Evolutionary conservation across 2,797 vertebrate genomes (phyloP).

Genomic region (Parauchenoglanis ngamensis): DNA sequence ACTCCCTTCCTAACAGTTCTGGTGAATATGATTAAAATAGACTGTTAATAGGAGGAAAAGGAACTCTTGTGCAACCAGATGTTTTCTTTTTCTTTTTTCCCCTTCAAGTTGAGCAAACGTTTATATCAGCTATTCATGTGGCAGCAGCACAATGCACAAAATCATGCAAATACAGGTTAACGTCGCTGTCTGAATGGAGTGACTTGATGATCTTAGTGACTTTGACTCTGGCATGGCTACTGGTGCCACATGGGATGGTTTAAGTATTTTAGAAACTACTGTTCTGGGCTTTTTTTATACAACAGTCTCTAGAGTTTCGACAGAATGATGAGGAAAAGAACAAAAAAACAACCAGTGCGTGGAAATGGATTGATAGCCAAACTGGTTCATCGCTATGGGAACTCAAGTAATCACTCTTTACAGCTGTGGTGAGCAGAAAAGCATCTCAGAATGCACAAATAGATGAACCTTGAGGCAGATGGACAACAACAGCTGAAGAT

Average conservation of each 20-base stretch:
- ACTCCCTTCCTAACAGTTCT: neutral
- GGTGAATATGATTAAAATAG: neutral
- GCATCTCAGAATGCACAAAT: neutral
- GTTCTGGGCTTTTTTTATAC: neutral
- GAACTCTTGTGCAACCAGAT: neutral
- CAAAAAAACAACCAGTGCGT: neutral
- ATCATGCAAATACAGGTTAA: neutral
- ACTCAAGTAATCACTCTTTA: neutral
- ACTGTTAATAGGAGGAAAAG: neutral
- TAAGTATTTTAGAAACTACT: neutral
- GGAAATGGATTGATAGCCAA: neutral
- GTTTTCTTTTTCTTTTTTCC: neutral
- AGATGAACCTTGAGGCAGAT: no score
- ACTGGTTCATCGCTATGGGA: neutral
- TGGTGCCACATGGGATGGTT: neutral
- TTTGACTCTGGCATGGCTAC: neutral
- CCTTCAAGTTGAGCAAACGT: neutral
- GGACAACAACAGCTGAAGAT: no score
- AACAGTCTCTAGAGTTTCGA: neutral
- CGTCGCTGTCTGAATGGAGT: neutral
- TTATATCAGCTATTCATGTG: neutral
- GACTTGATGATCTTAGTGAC: neutral
- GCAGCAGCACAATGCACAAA: neutral
- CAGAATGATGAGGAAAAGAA: neutral
- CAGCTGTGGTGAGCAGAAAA: neutral